Percentiles rank a stretch among this genome's conserved stretches.
phyloP scores from a whole-genome alignment of 2,888 invertebrate species.

The Rhopalosiphum nymphaeae region DNA sequence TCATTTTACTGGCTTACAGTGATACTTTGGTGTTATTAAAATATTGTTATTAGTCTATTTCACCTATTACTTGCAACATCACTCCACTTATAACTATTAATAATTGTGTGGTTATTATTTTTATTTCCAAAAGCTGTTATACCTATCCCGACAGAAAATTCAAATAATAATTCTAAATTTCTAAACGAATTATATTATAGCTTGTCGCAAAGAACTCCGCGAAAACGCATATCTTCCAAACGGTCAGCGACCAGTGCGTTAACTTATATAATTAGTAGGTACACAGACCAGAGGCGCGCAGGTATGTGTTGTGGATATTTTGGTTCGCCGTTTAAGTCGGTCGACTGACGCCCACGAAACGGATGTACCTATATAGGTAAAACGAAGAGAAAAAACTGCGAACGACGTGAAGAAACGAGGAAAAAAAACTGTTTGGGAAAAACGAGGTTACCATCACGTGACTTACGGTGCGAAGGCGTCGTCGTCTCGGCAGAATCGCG shows the following conservation, averaged over 20 bases:
- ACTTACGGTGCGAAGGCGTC: background rate
- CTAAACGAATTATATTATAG: too few species aligned
- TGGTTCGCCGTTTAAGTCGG: background rate
- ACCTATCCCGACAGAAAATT: background rate
- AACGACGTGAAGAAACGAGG: background rate
- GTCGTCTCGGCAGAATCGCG: background rate
- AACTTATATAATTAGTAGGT: background rate
- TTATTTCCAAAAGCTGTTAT: background rate
- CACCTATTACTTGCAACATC: background rate
- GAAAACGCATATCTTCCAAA: background rate
- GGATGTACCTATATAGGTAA: background rate
- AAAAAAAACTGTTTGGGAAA: background rate
- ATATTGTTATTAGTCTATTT: background rate
- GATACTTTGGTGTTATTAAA: background rate
- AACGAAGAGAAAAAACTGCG: background rate
- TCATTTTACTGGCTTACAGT: background rate
- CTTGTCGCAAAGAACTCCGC: background rate
- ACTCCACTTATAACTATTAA: background rate
- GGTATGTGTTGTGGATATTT: background rate
- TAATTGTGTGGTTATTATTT: too few species aligned
- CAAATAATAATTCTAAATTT: background rate
- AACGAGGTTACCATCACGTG: slow-evolving; percentile 33
- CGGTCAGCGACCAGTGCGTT: background rate
- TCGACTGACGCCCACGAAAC: slow-evolving; percentile 17
- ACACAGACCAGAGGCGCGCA: background rate